phyloP scores from a whole-genome alignment of 2,797 vertebrate species.

The Leptoclinus maculatus region DNA sequence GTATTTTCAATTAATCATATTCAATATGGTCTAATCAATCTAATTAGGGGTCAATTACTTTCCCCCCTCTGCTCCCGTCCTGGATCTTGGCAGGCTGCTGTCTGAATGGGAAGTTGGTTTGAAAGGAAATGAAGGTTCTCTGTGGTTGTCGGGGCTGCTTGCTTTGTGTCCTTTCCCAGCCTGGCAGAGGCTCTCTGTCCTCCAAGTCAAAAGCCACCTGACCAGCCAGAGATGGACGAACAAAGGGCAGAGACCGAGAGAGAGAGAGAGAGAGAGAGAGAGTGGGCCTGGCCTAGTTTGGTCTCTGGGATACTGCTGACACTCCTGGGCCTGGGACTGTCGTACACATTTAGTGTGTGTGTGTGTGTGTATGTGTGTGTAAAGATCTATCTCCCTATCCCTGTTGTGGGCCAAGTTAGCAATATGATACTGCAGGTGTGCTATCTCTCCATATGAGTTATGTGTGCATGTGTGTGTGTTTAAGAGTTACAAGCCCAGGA shows the following conservation, averaged over 20 bases:
- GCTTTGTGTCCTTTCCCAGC: constrained; percentile 66
- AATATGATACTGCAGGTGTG: constrained; percentile 59
- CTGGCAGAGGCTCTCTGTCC: constrained; percentile 62
- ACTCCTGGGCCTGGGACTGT: constrained; percentile 28
- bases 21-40: constrained; percentile 65
- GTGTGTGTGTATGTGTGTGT: background rate
- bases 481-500: constrained; percentile 37
- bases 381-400: constrained; percentile 25
- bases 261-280: constrained; percentile 22
- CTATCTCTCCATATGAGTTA: constrained; percentile 2
- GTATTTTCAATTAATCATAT: constrained; percentile 69
- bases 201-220: constrained; percentile 59
- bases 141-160: constrained; percentile 56
- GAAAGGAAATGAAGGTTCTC: constrained; percentile 52
- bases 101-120: constrained; percentile 56
- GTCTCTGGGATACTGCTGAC: constrained; percentile 31
- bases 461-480: constrained; percentile 16
- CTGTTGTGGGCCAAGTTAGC: constrained; percentile 35
- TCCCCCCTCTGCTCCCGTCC: constrained; percentile 38
- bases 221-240: constrained; percentile 49
- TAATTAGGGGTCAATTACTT: constrained; percentile 65
- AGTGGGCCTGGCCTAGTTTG: constrained; percentile 44
- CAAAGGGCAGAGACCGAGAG: constrained; percentile 37
- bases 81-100: constrained; percentile 51
- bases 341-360: constrained; percentile 6